phyloP scores from a whole-genome alignment of 2,888 invertebrate species.

The Lycophotia porphyrea region DNA sequence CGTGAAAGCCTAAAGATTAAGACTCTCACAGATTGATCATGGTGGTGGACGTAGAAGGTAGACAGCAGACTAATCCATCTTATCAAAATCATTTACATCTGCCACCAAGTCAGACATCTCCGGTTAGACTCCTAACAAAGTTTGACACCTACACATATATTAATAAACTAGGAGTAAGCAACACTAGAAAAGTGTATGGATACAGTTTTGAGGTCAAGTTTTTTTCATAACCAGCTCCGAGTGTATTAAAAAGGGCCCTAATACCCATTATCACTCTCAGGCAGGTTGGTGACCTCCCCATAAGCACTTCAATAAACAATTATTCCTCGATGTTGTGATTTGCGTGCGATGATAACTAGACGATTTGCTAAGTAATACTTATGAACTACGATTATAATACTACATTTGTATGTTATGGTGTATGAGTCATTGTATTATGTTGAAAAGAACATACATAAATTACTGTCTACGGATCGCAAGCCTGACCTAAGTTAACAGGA shows the following conservation, averaged over 20 bases:
- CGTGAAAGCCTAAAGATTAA: not conserved
- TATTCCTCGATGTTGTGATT: constrained; percentile 42
- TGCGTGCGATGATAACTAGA: constrained; percentile 50
- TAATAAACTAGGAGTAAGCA: not conserved
- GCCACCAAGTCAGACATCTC: not conserved
- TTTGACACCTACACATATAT: not conserved
- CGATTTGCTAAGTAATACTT: constrained; percentile 48
- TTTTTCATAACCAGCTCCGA: too few species aligned
- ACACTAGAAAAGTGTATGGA: not conserved
- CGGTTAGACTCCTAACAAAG: not conserved
- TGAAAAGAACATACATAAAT: constrained; percentile 3
- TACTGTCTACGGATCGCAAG: not conserved
- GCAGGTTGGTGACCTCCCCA: constrained; percentile 29
- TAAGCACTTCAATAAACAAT: constrained; percentile 45
- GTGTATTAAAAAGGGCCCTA: too few species aligned
- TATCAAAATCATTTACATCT: not conserved
- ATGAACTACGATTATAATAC: constrained; percentile 25
- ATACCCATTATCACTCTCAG: not conserved
- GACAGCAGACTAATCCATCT: not conserved
- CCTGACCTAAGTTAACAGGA: not conserved
- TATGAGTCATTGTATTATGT: constrained; percentile 36
- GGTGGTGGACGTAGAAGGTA: not conserved
- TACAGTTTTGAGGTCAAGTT: not conserved
- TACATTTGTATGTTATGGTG: constrained; percentile 18
- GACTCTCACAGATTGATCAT: not conserved